These are phyloP conservation scores for Parasteatoda lunata DNA, from an alignment of 2,888 invertebrate genomes.

Conservation along the genomic window DNA sequence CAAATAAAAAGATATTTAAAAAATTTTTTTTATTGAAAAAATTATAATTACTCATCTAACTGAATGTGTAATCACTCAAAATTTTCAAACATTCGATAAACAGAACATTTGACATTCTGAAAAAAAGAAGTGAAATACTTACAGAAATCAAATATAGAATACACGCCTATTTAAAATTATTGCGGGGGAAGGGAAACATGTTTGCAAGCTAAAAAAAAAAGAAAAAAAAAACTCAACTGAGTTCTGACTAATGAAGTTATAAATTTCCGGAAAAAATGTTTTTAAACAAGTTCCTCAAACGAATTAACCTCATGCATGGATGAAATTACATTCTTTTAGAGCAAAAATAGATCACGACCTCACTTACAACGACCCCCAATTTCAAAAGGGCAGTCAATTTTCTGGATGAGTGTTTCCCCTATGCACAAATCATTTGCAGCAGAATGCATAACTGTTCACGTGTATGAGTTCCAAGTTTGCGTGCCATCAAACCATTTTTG, in stretches of 20 bases:
- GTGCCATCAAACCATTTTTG: slow-evolving; percentile 1
- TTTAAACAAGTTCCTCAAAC: neutral
- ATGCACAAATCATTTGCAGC: slow-evolving; percentile 27
- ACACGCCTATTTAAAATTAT: no score
- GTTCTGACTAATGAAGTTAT: neutral
- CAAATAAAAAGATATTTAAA: no score
- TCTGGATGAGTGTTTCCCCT: slow-evolving; percentile 35
- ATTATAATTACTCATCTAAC: no score
- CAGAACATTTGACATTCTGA: no score
- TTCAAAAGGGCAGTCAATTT: slow-evolving; percentile 24
- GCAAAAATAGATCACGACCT: neutral
- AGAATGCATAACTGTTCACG: neutral
- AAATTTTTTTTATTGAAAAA: no score
- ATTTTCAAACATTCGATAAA: no score
- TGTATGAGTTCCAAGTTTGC: slow-evolving; percentile 7
- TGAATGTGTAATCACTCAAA: no score
- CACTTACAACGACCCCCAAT: neutral
- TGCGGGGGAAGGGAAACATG: no score
- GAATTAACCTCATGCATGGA: neutral
- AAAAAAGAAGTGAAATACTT: no score
- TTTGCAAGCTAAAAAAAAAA: no score
- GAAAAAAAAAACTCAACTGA: neutral
- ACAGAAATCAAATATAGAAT: no score
- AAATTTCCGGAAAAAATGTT: neutral
- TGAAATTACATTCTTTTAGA: neutral